Conservation (phyloP, 2,113 vertebrate species). For the Notothenia coriiceps region DNA sequence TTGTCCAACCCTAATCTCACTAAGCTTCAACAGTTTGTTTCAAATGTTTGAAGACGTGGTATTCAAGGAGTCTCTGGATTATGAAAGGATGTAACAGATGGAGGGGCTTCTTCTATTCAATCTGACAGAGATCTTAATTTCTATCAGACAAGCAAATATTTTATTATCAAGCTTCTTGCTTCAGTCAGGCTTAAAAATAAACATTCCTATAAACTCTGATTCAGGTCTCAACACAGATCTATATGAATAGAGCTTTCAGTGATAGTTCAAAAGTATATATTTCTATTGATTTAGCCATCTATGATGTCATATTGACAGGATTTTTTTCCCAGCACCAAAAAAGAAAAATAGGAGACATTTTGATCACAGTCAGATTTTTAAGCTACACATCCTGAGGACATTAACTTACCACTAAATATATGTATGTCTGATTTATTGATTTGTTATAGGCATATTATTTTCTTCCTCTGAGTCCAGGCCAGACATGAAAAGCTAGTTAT, state of each 20-base stretch:
- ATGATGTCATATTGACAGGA: conserved; percentile 57
- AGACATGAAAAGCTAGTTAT: neutral
- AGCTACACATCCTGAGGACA: neutral
- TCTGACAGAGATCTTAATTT: neutral
- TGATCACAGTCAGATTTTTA: conserved; percentile 4
- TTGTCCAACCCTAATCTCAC: too few relatives aligned
- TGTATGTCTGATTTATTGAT: neutral
- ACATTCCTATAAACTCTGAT: conserved; percentile 49
- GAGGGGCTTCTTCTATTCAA: neutral
- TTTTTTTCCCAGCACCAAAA: conserved; percentile 35
- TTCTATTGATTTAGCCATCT: conserved; percentile 64
- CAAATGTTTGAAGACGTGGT: neutral
- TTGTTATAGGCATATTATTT: neutral
- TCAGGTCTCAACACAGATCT: conserved; percentile 2
- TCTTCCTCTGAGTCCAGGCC: neutral
- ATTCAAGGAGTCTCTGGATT: neutral
- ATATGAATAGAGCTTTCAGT: neutral
- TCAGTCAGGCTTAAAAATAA: conserved; percentile 5
- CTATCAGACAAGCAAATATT: neutral
- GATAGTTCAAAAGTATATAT: neutral
- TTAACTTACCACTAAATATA: neutral
- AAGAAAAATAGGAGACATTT: conserved; percentile 22
- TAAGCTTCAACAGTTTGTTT: too few relatives aligned
- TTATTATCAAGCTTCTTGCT: neutral
- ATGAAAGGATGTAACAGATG: neutral